Evolutionary conservation across 2,113 vertebrate genomes (phyloP), one percentile per base, ranked within the genome.

Genomic region (Rhinichthys klamathensis): DNA sequence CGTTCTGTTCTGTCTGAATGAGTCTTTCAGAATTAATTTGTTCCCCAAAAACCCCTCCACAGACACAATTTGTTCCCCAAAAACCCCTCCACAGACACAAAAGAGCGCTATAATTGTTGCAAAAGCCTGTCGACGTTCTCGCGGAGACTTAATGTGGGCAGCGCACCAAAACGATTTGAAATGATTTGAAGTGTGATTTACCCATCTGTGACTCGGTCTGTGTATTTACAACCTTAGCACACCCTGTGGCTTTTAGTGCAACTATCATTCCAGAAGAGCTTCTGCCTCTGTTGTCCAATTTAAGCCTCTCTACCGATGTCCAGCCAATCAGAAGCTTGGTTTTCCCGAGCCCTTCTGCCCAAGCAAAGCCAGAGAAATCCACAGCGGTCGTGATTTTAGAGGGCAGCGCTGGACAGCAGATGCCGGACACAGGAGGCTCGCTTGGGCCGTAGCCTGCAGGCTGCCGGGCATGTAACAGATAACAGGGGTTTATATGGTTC

Each of bases 401-500:
- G 69, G 84, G 21, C 74, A 83, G 16, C 13, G n/a, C 79, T 54
- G 58, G 84, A 79, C 75, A 30, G 32, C 32, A 58, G 32, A 44
- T 8, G 15, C 63, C 41, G 51, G 46, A 41, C 65, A 80, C 63
- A 3, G 77, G 73, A 75, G 79, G 49, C 56, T 85, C 11, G 23
- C 25, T 38, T n/a, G 51, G 80, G 74, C 65, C 18, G 10, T 46
- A 15, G 73, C 61, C 85, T 78, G 60, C 49, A 70, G 78, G 88
- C 54, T 78, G 77, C 72, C 80, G 76, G 82, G 73, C 80, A 77
- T 82, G 76, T 35, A 76, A 32, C 76, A 82, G 81, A 84, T 32
- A 87, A 67, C 80, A 85, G 85, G 41, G 69, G 81, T 63, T 87
- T 85, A 82, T 85, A 82, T 72, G 65, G 75, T 79, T 78, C 61